Evolutionary conservation across 2,888 invertebrate species (phyloP).

Genomic region (Ochropleura plecta): DNA sequence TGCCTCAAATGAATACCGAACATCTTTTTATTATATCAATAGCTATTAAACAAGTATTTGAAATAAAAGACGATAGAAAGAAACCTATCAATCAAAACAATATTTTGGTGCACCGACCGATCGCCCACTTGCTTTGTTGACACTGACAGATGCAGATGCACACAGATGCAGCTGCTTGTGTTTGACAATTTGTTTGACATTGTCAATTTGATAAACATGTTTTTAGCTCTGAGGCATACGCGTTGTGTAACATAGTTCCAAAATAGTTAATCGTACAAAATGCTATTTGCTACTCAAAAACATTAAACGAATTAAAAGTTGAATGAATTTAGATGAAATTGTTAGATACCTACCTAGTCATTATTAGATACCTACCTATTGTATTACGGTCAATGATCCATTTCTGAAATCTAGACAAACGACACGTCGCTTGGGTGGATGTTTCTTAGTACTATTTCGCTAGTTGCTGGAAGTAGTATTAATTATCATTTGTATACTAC

Average conservation of each 20-base stretch:
- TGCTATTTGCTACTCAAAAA: not conserved
- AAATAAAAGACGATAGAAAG: not conserved
- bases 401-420: not conserved
- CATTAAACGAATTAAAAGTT: not conserved
- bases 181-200: not conserved
- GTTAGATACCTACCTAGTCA: not conserved
- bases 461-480: not conserved
- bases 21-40: constrained; percentile 68
- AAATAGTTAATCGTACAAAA: not conserved
- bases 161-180: not conserved
- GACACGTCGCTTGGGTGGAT: not conserved
- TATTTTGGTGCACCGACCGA: not conserved
- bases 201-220: not conserved
- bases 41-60: not conserved
- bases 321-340: not conserved
- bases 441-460: no score
- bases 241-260: not conserved
- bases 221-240: not conserved
- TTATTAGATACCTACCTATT: no score
- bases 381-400: not conserved
- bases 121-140: constrained; percentile 18
- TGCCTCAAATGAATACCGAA: constrained; percentile 75
- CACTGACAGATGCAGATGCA: not conserved
- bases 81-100: not conserved
- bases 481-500: not conserved